Evolutionary conservation across 2,113 vertebrate species (phyloP), one percentile per base, ranked within the genome.

Genomic region (Brachyistius frenatus): DNA sequence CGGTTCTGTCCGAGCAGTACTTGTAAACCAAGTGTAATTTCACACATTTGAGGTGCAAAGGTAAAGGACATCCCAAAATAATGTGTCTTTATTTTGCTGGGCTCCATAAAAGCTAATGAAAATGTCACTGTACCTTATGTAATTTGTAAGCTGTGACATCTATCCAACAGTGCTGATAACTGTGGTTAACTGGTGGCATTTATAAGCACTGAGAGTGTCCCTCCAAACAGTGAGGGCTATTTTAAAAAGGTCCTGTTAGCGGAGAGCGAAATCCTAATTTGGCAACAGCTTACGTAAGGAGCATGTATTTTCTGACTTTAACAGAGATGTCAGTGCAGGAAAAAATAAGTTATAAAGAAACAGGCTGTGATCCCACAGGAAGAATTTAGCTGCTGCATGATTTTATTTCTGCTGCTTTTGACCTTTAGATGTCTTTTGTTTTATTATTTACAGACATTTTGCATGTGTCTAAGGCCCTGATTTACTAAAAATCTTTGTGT

Each of bases 31-130:
- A 35, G 41, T 78, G 67, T 73, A 65, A 76, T 64, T 73, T 73
- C 80, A 58, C 79, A 79, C 69, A 67, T 71, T 31, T 53, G 47
- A 74, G 60, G 35, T 62, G 74, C 65, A 33, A 60, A 33, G 33
- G 71, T 67, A 35, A 23, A 65, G 56, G 73, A 75, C 61, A 49
- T 39, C 49, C 7, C n/a, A 55, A 66, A 78, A 64, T 52, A 3
- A 73, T 72, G 44, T n/a, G 9, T 56, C 47, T 57, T 71, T 30
- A 47, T 78, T 86, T 62, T 35, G 71, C 50, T 5, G 5, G 50
- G 4, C 44, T 79, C 66, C 33, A 70, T 63, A 39, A 70, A 78
- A 72, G 66, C 81, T 61, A 55, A 83, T 68, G 73, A 69, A 81
- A 78, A 73, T 70, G 53, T 79, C 75, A 70, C 33, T 37, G 49